These are phyloP conservation scores for Linepithema humile DNA, from an alignment of 1,140 invertebrate genomes.

Conservation along the genomic window DNA sequence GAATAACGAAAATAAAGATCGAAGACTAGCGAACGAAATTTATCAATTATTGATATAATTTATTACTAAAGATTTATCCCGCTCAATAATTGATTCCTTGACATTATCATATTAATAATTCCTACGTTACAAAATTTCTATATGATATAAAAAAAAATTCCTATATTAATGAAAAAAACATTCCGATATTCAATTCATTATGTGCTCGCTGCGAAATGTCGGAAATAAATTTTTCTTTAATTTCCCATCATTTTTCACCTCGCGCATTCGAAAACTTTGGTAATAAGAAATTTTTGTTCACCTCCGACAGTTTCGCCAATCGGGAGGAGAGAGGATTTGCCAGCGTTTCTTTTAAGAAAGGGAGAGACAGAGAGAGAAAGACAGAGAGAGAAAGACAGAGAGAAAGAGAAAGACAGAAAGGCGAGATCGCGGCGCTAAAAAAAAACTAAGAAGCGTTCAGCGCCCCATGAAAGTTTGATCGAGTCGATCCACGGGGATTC, in stretches of 20 bases:
- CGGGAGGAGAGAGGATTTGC: neutral
- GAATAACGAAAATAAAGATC: neutral
- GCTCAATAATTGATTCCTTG: too few species aligned
- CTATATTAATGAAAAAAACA: too few species aligned
- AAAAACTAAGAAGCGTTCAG: constrained; percentile 52
- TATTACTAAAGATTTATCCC: too few species aligned
- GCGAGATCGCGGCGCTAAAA: neutral
- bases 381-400: neutral
- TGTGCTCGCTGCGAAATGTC: neutral
- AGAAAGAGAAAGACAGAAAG: neutral
- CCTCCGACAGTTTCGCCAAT: constrained; percentile 31
- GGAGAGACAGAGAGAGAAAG: neutral
- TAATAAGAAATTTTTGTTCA: constrained; percentile 29
- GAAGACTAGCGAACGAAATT: too few species aligned
- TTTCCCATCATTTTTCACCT: neutral
- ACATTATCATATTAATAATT: too few species aligned
- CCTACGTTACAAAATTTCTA: too few species aligned
- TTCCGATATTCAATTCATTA: neutral
- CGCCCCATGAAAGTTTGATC: constrained; percentile 75
- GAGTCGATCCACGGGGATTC: constrained; percentile 67
- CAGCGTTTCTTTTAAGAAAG: neutral
- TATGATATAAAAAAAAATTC: too few species aligned
- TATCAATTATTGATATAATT: too few species aligned
- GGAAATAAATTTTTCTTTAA: constrained; percentile 23
- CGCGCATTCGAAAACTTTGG: constrained; percentile 13